These are phyloP conservation scores for Eulemur rufifrons DNA, from an alignment of 2,113 vertebrate genomes.

Conservation along the genomic window DNA sequence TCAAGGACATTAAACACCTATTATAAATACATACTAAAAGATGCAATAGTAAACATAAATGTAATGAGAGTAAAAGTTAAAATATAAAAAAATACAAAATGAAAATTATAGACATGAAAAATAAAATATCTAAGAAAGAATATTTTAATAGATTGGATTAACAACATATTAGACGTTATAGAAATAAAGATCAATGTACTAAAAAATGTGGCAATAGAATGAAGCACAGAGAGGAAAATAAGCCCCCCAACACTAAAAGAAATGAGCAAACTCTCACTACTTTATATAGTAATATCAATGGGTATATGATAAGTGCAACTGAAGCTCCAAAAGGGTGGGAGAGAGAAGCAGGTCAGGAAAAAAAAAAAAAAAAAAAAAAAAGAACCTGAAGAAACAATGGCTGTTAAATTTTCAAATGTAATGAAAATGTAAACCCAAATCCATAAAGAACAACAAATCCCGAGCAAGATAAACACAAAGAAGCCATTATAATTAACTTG, in stretches of 20 bases:
- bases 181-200: not conserved
- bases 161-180: not conserved
- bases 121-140: not conserved
- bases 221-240: not conserved
- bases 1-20: not conserved
- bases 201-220: not conserved
- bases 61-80: not conserved
- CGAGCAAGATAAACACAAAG: not conserved
- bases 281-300: not conserved
- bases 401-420: not conserved
- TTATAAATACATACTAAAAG: not conserved
- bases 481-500: not conserved
- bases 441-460: not conserved
- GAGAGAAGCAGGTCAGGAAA: not conserved
- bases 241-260: not conserved
- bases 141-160: not conserved
- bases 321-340: not conserved
- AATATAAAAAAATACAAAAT: not conserved
- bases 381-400: not conserved
- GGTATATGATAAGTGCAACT: not conserved
- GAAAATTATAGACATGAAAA: not conserved
- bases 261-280: not conserved
- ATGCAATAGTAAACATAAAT: not conserved
- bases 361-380: not conserved
- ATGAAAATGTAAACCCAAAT: conserved; percentile 24